A percentile compares a stretch with the other conserved stretches of the same genome.
These are phyloP conservation scores for Eumeta japonica DNA, from an alignment of 1,140 invertebrate species.

Conservation along the genomic window DNA sequence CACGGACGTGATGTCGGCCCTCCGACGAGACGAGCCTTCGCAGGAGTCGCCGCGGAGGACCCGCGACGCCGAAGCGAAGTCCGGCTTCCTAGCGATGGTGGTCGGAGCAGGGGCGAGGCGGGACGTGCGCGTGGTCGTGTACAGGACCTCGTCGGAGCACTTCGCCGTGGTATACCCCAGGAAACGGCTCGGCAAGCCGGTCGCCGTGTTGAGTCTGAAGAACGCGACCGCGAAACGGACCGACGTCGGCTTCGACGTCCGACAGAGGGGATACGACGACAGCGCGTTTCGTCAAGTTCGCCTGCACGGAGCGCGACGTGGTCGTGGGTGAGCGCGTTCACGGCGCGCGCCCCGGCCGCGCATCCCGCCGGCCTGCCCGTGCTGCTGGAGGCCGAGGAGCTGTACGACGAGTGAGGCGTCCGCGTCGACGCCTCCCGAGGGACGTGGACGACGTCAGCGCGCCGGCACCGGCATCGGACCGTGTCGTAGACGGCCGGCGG, in stretches of 20 bases:
- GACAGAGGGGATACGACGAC: slow-evolving; percentile 64
- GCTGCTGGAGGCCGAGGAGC: slow-evolving; percentile 64
- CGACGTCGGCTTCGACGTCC: slow-evolving; percentile 57
- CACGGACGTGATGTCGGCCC: slow-evolving; percentile 34
- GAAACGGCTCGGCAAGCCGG: slow-evolving; percentile 63
- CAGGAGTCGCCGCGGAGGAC: slow-evolving; percentile 35
- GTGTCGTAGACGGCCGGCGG: no score
- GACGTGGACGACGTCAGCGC: no score
- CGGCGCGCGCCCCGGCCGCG: slow-evolving; percentile 51
- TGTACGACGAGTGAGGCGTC: slow-evolving; percentile 30
- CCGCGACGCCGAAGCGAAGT: slow-evolving; percentile 64
- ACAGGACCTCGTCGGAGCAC: slow-evolving; percentile 66
- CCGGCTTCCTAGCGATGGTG: slow-evolving; percentile 62
- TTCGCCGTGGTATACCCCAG: slow-evolving; percentile 68
- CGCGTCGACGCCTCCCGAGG: no score
- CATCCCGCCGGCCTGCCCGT: slow-evolving; percentile 63
- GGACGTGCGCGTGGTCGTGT: slow-evolving; percentile 65
- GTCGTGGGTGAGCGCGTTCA: slow-evolving; percentile 65
- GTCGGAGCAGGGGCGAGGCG: slow-evolving; percentile 61
- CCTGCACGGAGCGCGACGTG: slow-evolving; percentile 59
- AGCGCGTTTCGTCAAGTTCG: slow-evolving; percentile 62
- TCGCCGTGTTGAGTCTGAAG: slow-evolving; percentile 64
- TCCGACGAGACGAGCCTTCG: slow-evolving; percentile 27
- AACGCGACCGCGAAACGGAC: slow-evolving; percentile 61
- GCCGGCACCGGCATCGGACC: no score